Conservation (phyloP, 2,888 invertebrate genomes). For the Agrochola lychnidis region DNA sequence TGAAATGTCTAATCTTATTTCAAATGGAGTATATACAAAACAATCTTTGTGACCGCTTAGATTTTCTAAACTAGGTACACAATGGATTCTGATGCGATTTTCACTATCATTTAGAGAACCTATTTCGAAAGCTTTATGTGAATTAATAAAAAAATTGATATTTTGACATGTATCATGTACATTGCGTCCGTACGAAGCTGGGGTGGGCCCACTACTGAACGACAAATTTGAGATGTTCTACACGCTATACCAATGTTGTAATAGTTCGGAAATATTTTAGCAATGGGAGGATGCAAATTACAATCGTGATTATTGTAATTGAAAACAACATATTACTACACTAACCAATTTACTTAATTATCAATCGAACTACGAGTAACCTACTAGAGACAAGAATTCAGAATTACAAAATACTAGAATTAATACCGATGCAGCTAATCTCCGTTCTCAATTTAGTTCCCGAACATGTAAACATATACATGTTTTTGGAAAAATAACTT, state of each 20-base stretch:
- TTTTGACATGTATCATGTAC: not conserved
- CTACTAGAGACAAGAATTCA: conserved; percentile 11
- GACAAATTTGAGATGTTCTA: not conserved
- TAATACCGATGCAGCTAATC: conserved; percentile 11
- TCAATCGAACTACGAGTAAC: conserved; percentile 18
- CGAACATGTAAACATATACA: not conserved
- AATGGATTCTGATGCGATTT: too few species aligned
- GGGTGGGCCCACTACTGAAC: not conserved
- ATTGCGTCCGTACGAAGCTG: not conserved
- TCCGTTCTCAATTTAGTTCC: not conserved
- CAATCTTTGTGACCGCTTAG: too few species aligned
- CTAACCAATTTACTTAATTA: conserved; percentile 52
- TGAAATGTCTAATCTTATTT: too few species aligned
- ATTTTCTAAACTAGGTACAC: too few species aligned
- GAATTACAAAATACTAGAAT: conserved; percentile 48
- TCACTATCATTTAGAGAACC: too few species aligned
- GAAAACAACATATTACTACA: conserved; percentile 30
- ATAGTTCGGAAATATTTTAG: conserved; percentile 9
- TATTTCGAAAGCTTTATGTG: too few species aligned
- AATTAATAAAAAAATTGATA: not conserved
- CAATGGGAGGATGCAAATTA: conserved; percentile 4
- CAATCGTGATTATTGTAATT: conserved; percentile 31
- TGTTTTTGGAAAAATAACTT: not conserved
- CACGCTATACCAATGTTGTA: not conserved
- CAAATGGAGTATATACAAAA: too few species aligned